These are phyloP conservation scores for Sebastes kiyomatsui DNA, from an alignment of 2,797 vertebrate species.

Conservation along the genomic window DNA sequence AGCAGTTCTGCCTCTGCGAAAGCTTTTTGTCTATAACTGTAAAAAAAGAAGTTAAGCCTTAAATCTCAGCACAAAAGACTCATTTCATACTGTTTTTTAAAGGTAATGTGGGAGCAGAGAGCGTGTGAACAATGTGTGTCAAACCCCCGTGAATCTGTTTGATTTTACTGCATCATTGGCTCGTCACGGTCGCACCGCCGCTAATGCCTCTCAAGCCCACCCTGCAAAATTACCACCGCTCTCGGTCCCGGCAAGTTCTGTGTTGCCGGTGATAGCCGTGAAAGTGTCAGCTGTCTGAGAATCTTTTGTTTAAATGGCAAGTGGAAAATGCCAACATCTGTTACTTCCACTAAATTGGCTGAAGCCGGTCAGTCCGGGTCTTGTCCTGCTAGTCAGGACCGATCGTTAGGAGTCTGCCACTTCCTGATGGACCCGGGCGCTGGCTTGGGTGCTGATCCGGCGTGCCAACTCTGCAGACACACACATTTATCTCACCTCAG, in stretches of 20 bases:
- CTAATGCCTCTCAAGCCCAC: constrained; percentile 27
- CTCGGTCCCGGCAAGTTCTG: constrained; percentile 10
- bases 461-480: constrained; percentile 1
- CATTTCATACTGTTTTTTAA: background rate
- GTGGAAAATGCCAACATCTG: constrained; percentile 73
- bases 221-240: constrained; percentile 31
- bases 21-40: background rate
- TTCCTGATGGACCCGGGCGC: constrained; percentile 39
- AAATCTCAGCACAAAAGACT: constrained; percentile 1
- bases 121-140: constrained; percentile 9
- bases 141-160: constrained; percentile 9
- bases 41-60: background rate
- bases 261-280: constrained; percentile 40
- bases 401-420: constrained; percentile 63
- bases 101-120: background rate
- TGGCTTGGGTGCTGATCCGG: constrained; percentile 5
- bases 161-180: constrained; percentile 23
- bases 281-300: constrained; percentile 60
- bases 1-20: background rate
- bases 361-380: constrained; percentile 36
- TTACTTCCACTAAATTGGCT: constrained; percentile 74
- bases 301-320: constrained; percentile 65
- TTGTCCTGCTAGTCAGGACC: constrained; percentile 29
- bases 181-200: constrained; percentile 26
- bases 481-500: constrained; percentile 40